Percentiles rank a stretch among this genome's conserved stretches.
Conservation (phyloP, 2,797 vertebrate genomes). For the Lepus oiostolus region DNA sequence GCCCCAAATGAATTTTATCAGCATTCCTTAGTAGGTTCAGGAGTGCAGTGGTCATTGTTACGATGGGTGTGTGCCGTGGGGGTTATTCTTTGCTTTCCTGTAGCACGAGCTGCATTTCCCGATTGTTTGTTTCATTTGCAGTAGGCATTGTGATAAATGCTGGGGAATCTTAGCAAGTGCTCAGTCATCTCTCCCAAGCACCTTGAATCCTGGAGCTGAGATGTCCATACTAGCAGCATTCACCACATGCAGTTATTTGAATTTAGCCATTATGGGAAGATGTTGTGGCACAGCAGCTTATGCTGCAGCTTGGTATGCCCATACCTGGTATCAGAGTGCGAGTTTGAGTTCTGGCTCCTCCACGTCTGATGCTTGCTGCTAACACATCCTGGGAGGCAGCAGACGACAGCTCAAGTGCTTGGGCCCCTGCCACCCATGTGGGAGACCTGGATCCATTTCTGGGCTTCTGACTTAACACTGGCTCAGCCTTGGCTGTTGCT, state of each 20-base stretch:
- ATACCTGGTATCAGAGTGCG: too few species aligned
- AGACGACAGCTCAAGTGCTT: too few species aligned
- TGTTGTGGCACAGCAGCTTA: too few species aligned
- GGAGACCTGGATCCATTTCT: too few species aligned
- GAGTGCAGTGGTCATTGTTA: neutral
- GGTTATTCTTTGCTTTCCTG: neutral
- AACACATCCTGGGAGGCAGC: too few species aligned
- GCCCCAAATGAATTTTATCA: constrained; percentile 32
- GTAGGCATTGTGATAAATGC: neutral
- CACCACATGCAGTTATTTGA: neutral
- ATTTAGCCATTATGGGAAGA: neutral
- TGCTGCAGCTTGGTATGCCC: too few species aligned
- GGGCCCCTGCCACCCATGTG: too few species aligned
- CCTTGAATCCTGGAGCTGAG: neutral
- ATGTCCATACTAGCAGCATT: neutral
- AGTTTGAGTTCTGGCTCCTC: too few species aligned
- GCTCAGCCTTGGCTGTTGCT: too few species aligned
- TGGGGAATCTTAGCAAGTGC: neutral
- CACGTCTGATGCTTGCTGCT: too few species aligned
- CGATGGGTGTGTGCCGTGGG: neutral
- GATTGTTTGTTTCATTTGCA: neutral
- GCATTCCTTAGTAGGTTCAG: neutral
- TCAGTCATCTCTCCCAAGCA: neutral
- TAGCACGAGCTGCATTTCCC: neutral
- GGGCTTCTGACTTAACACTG: too few species aligned